A percentile compares a stretch with the other conserved stretches of the same genome.
Conservation (phyloP, 1,140 invertebrate genomes). For the Spodoptera litura region DNA sequence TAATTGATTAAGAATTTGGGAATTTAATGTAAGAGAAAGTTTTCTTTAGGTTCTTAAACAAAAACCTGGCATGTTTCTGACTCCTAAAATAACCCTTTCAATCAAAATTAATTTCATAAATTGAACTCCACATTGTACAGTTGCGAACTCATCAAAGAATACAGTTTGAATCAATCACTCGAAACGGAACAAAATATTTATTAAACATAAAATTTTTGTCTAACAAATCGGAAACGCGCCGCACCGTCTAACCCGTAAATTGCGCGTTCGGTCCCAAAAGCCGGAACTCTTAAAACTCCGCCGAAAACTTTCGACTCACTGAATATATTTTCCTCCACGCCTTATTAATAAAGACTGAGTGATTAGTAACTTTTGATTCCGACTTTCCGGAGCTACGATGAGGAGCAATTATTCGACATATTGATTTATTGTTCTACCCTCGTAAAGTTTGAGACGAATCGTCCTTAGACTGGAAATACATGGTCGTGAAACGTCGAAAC, state of each 20-base stretch:
- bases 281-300: conserved; percentile 51
- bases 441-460: conserved; percentile 60
- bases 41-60: background rate
- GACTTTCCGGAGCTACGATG: conserved; percentile 65
- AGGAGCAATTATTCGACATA: conserved; percentile 82
- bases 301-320: conserved; percentile 55
- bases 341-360: conserved; percentile 74
- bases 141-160: conserved; percentile 3
- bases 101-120: background rate
- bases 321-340: conserved; percentile 66
- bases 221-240: conserved; percentile 35
- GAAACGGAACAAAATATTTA: conserved; percentile 46
- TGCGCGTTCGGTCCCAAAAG: conserved; percentile 48
- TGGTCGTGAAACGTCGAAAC: background rate
- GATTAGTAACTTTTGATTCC: conserved; percentile 82
- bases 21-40: no score
- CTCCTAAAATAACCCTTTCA: background rate
- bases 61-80: background rate
- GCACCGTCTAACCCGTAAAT: conserved; percentile 52
- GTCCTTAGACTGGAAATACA: conserved; percentile 49
- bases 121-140: conserved; percentile 1
- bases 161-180: conserved; percentile 38
- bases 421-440: conserved; percentile 78
- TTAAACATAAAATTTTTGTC: conserved; percentile 35
- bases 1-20: no score